Evolutionary conservation across 2,113 vertebrate genomes (phyloP), one percentile per base, ranked within the genome.

Genomic region (Grus americana): DNA sequence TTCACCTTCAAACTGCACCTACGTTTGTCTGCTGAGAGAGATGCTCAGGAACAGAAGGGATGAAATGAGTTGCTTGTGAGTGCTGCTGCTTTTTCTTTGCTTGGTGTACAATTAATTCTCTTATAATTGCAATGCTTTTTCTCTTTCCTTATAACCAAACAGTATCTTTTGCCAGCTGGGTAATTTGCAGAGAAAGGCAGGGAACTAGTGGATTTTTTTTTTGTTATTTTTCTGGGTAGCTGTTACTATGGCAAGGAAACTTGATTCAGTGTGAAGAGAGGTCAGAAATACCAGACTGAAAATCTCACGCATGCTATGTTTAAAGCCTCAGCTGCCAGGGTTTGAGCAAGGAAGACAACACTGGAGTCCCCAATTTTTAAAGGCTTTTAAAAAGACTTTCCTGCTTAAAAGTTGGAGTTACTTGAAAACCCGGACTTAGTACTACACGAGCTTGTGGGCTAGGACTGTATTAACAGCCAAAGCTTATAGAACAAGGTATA

Each of bases 191-290:
- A 44, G 44, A 32, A 75, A 71, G 50, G 50, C 59, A 15, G 67
- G 58, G 82, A 83, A 6, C 9, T 14, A 30, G 21, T 2, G 74
- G 79, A 29, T 32, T 38, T 20, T 52, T 71, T 40, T 42, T 42
- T 74, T 47, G 13, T 68, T 90, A 4, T 90, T 89, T 89, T 79
- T 76, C 87, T 52, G 20, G 79, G 55, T 24, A 73, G 67, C 79
- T 89, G 95, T 97, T 95, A 49, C 95, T 70, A 96, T 96, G 95
- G 94, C 49, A 86, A 90, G 90, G 86, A 85, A 93, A 32, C 84
- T 49, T 23, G 38, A 63, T 58, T 79, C 57, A 55, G 57, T 55
- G 72, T 19, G 36, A 79, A 30, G 79, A 23, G 44, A 68, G 96
- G 93, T 91, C 96, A 94, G 86, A 62, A 97, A 96, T 93, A 5